Conservation (phyloP, 2,797 vertebrate species). For the Sardinella longiceps region DNA sequence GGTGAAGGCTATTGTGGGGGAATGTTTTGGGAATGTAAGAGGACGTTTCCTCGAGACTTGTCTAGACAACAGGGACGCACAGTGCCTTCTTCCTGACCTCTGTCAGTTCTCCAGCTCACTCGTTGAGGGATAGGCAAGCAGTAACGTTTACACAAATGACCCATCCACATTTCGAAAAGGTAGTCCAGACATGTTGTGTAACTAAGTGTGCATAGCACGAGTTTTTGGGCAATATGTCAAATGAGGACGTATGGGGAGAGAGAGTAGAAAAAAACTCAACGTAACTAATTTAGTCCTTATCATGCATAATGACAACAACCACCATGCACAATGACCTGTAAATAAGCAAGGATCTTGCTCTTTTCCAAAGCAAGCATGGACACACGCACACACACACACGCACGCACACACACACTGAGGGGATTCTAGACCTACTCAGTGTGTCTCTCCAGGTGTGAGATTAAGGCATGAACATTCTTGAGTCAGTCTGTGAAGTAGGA, state of each 20-base stretch:
- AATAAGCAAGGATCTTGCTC: constrained; percentile 3
- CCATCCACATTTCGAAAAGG: neutral
- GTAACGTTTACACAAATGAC: neutral
- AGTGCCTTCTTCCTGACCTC: neutral
- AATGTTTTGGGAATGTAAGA: neutral
- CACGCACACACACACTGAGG: neutral
- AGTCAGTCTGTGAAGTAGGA: constrained; percentile 32
- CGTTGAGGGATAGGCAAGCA: neutral
- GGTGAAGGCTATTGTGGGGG: neutral
- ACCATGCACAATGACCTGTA: constrained; percentile 17
- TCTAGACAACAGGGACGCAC: neutral
- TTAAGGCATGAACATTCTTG: constrained; percentile 45
- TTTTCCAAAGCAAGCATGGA: neutral
- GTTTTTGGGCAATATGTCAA: neutral
- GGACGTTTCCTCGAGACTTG: neutral
- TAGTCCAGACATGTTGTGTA: constrained; percentile 10
- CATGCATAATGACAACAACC: constrained; percentile 14
- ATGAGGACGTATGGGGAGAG: neutral
- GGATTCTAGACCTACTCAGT: neutral
- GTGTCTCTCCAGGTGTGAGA: constrained; percentile 8
- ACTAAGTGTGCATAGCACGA: constrained; percentile 15
- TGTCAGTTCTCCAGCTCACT: neutral
- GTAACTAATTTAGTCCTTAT: neutral
- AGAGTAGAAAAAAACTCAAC: neutral
- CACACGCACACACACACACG: too few relatives aligned